phyloP scores from a whole-genome alignment of 2,888 invertebrate species.

The Selenia dentaria region DNA sequence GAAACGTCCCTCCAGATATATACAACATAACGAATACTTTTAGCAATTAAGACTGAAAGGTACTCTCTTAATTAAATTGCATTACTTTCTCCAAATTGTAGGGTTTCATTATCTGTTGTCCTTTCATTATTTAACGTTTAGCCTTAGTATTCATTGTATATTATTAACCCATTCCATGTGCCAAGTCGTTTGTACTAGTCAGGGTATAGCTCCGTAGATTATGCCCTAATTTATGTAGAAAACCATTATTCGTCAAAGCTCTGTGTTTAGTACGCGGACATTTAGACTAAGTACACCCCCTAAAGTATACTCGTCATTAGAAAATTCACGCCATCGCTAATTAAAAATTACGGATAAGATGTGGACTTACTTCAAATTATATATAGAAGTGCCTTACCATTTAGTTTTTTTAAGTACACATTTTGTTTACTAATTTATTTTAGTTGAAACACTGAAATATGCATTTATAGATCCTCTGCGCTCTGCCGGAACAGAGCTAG shows the following conservation, averaged over 20 bases:
- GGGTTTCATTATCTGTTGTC: constrained; percentile 32
- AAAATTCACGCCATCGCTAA: constrained; percentile 57
- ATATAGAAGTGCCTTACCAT: constrained; percentile 84
- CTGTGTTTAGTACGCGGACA: constrained; percentile 45
- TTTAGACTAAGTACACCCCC: constrained; percentile 45
- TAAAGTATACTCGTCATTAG: constrained; percentile 36
- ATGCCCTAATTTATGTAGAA: constrained; percentile 53
- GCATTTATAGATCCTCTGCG: constrained; percentile 71
- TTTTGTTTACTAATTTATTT: constrained; percentile 56
- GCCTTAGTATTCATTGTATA: constrained; percentile 52
- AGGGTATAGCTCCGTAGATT: constrained; percentile 65
- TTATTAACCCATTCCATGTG: constrained; percentile 75
- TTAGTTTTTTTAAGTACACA: constrained; percentile 70
- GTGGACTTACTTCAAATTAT: constrained; percentile 65
- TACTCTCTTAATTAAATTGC: constrained; percentile 56
- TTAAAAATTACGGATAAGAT: constrained; percentile 49
- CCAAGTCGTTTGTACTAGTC: constrained; percentile 70
- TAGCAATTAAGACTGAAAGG: constrained; percentile 80
- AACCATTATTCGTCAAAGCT: constrained; percentile 43
- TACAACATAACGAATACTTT: constrained; percentile 73
- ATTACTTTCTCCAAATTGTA: constrained; percentile 31
- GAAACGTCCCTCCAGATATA: constrained; percentile 74
- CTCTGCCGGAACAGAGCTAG: constrained; percentile 59
- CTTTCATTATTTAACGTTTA: constrained; percentile 42
- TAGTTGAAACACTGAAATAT: constrained; percentile 68